These are phyloP conservation scores for Steinernema khuongi DNA, from an alignment of 1,140 invertebrate genomes.

Conservation along the genomic window DNA sequence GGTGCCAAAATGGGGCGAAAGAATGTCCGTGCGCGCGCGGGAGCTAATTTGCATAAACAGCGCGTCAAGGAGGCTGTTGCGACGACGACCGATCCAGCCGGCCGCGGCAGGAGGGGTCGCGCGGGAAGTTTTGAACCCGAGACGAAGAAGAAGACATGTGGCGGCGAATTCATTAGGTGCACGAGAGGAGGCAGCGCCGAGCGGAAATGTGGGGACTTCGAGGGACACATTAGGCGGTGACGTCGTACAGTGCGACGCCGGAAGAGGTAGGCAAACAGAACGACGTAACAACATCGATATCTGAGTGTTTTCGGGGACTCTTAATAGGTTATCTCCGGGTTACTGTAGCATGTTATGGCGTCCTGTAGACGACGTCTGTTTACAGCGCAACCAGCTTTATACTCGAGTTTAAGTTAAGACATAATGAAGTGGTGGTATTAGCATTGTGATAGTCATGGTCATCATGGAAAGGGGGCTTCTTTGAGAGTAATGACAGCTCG, in stretches of 20 bases:
- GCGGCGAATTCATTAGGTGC: not conserved
- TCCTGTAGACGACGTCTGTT: too few relatives aligned
- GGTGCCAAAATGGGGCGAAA: not conserved
- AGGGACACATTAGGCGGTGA: not conserved
- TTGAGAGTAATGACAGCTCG: too few relatives aligned
- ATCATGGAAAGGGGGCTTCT: too few relatives aligned
- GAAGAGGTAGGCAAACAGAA: too few relatives aligned
- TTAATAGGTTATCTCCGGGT: too few relatives aligned
- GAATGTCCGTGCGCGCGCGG: not conserved
- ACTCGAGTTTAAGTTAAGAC: too few relatives aligned
- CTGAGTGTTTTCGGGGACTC: too few relatives aligned
- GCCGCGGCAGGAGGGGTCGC: not conserved
- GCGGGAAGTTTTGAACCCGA: slow-evolving; percentile 15
- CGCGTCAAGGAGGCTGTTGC: not conserved
- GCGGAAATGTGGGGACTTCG: not conserved
- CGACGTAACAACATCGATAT: too few relatives aligned
- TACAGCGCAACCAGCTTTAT: too few relatives aligned
- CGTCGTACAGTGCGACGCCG: not conserved
- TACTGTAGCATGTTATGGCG: too few relatives aligned
- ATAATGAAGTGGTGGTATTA: too few relatives aligned
- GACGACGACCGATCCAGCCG: not conserved
- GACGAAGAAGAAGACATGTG: not conserved
- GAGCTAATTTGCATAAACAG: slow-evolving; percentile 10
- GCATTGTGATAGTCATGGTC: too few relatives aligned
- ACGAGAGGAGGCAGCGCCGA: not conserved